phyloP scores from a whole-genome alignment of 2,113 vertebrate genomes.

The Ovis canadensis region DNA sequence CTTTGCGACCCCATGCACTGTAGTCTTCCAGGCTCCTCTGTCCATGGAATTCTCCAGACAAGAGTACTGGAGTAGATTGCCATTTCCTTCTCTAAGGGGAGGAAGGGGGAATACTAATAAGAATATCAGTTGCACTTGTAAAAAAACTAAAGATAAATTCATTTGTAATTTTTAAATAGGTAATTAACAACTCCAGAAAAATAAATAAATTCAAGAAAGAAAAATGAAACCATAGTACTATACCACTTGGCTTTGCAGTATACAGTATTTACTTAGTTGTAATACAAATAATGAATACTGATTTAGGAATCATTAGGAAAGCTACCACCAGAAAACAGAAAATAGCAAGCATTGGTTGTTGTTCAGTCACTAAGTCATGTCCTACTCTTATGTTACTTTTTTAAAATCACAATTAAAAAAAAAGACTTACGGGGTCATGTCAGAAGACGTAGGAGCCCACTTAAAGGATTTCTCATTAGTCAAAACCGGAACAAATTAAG shows the following conservation, averaged over 20 bases:
- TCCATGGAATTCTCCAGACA: not conserved
- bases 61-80: not conserved
- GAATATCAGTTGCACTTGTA: not conserved
- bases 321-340: not conserved
- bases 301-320: not conserved
- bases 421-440: not conserved
- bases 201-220: conserved; percentile 13
- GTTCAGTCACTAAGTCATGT: not conserved
- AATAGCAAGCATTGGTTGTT: not conserved
- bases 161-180: not conserved
- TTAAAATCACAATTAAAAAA: not conserved
- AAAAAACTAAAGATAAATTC: conserved; percentile 3
- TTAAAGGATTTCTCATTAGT: not conserved
- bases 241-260: not conserved
- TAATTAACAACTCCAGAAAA: not conserved
- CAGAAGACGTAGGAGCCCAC: not conserved
- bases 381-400: not conserved
- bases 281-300: not conserved
- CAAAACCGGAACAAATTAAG: not conserved
- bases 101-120: not conserved
- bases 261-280: not conserved
- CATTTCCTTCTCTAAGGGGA: not conserved
- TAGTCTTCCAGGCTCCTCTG: not conserved
- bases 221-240: not conserved
- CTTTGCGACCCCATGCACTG: not conserved